Evolutionary conservation across 2,113 vertebrate species (phyloP), one percentile per base, ranked within the genome.

Genomic region (Lynx canadensis): DNA sequence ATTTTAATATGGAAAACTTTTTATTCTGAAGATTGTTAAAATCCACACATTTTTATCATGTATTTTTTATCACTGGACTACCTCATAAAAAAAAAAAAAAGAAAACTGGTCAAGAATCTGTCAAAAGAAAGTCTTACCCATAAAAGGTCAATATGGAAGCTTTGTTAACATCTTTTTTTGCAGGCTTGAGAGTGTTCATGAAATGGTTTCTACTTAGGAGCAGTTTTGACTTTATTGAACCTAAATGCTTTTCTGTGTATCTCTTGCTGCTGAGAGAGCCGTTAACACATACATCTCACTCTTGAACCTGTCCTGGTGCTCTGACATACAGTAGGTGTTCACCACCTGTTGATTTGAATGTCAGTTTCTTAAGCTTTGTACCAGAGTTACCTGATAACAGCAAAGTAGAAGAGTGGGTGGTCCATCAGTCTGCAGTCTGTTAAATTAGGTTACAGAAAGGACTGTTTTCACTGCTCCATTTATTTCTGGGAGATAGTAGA

Each of bases 1-100:
- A 66, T 71, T 80, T 87, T 81, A 79, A 74, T 48, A 68, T 76
- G 48, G 16, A 78, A 78, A 79, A 88, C 2, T 36, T 82, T 52
- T 84, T 63, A 92, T 93, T 76, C 48, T 87, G 23, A 69, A 68
- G 38, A 82, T 29, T 79, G 68, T 86, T 95, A 50, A 83, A 89
- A 94, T 89, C 45, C 33, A 29, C 66, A 18, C 82, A 71, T 68
- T 87, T 81, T 73, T 76, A 31, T 73, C 3, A 23, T 79, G 15
- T 66, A 15, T 94, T 69, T 90, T 79, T 74, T 52, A 69, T 41
- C 14, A 63, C 66, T 93, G 31, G n/a, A 45, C 91, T 69, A 38
- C 19, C 71, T n/a, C 38, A 71, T 65, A n/a, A 85, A 57, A 48
- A 88, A 88, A n/a, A 66, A 52, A 88, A 88, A 66, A 52, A 60